Conservation (phyloP, 2,797 vertebrate genomes). For the Natrix natrix region DNA sequence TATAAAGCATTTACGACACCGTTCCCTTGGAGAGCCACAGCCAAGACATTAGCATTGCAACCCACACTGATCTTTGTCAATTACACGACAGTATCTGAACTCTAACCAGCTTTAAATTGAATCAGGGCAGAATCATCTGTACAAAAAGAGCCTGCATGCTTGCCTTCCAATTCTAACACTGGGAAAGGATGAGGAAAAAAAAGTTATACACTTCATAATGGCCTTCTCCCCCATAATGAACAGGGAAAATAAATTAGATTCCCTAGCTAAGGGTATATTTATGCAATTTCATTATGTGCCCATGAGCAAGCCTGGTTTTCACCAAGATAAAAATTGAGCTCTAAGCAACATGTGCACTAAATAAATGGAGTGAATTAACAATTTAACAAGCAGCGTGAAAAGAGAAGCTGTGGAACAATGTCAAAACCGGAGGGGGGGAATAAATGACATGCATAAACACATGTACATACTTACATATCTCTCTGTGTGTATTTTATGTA, state of each 20-base stretch:
- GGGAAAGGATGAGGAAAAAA: constrained; percentile 40
- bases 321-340: constrained; percentile 81
- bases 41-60: constrained; percentile 55
- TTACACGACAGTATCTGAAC: constrained; percentile 71
- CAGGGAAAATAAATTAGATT: constrained; percentile 87
- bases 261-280: constrained; percentile 80
- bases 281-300: constrained; percentile 85
- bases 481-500: background rate
- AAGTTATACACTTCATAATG: constrained; percentile 80
- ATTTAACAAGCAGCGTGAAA: constrained; percentile 72
- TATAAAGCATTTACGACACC: background rate
- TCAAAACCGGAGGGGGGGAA: constrained; percentile 70
- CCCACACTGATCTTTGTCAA: constrained; percentile 74
- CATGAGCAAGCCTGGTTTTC: constrained; percentile 79
- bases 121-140: constrained; percentile 77
- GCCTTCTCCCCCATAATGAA: constrained; percentile 83
- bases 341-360: constrained; percentile 79
- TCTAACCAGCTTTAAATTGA: constrained; percentile 78
- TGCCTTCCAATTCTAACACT: constrained; percentile 76
- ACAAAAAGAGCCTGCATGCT: constrained; percentile 74
- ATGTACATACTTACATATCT: background rate
- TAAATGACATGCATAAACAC: constrained; percentile 28
- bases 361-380: constrained; percentile 86
- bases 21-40: background rate
- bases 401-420: constrained; percentile 73